Percentiles rank a stretch among this genome's conserved stretches.
Conservation (phyloP, 2,797 vertebrate genomes). For the Anguilla obscura region DNA sequence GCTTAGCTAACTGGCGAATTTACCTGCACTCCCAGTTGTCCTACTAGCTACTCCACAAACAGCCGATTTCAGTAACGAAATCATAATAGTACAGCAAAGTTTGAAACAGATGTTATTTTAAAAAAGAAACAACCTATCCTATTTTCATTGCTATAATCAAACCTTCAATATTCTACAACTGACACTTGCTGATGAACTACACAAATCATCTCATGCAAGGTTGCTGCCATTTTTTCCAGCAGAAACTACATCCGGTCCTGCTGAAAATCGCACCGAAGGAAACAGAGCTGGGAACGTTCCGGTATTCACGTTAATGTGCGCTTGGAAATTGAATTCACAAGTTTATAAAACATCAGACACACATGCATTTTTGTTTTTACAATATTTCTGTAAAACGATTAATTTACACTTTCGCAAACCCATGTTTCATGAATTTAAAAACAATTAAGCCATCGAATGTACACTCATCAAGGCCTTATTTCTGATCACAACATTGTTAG, state of each 20-base stretch:
- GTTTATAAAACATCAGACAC: neutral
- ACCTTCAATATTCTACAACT: neutral
- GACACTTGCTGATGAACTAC: neutral
- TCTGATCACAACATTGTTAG: neutral
- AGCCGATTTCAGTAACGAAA: constrained; percentile 58
- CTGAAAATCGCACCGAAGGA: constrained; percentile 23
- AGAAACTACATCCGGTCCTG: constrained; percentile 41
- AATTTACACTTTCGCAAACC: neutral
- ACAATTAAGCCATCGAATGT: neutral
- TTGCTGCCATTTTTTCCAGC: constrained; percentile 55
- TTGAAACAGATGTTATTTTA: neutral
- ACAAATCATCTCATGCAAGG: constrained; percentile 54
- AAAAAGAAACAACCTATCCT: neutral
- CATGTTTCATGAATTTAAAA: neutral
- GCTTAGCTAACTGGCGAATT: neutral
- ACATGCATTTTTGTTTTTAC: neutral
- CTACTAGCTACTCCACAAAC: constrained; percentile 51
- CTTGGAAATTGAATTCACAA: neutral
- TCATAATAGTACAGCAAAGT: constrained; percentile 50
- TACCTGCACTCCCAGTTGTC: constrained; percentile 57
- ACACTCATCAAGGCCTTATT: neutral
- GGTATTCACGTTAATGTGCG: neutral
- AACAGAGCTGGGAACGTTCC: constrained; percentile 1
- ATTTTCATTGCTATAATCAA: neutral
- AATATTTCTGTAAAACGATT: neutral